Evolutionary conservation across 2,888 invertebrate genomes (phyloP).

Genomic region (Aspidiotus rigidus): DNA sequence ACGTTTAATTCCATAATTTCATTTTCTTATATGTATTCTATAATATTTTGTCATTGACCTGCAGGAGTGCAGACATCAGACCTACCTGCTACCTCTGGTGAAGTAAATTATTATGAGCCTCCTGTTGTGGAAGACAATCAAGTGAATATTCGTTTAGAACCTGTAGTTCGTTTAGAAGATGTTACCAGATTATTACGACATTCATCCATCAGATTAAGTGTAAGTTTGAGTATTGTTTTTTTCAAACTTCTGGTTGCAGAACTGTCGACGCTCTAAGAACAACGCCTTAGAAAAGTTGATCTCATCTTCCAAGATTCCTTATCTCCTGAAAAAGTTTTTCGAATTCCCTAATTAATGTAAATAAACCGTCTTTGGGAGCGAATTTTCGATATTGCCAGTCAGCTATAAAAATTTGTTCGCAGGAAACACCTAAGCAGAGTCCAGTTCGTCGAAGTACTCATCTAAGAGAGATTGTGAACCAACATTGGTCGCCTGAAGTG

Average conservation of each 20-base stretch:
- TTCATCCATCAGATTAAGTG: background rate
- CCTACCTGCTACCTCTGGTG: background rate
- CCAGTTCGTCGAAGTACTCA: too few species aligned
- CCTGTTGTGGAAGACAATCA: background rate
- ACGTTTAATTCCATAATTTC: background rate
- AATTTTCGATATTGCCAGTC: too few species aligned
- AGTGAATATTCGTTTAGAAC: background rate
- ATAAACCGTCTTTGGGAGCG: too few species aligned
- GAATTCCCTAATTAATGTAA: too few species aligned
- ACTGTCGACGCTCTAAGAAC: too few species aligned
- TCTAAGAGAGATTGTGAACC: too few species aligned
- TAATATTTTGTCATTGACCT: background rate
- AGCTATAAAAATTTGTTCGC: too few species aligned
- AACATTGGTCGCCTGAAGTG: background rate
- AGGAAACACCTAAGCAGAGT: too few species aligned
- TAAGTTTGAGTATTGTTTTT: background rate
- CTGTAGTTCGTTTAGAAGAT: background rate
- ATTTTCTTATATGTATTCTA: background rate
- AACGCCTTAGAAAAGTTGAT: too few species aligned
- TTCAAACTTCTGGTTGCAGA: too few species aligned
- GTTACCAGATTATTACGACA: constrained; percentile 3
- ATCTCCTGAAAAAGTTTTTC: too few species aligned
- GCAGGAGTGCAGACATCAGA: background rate
- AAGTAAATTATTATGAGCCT: background rate
- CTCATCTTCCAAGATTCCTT: too few species aligned